A percentile compares a stretch with the other conserved stretches of the same genome.
phyloP scores from a whole-genome alignment of 2,797 vertebrate genomes.

The Hirundo rustica region DNA sequence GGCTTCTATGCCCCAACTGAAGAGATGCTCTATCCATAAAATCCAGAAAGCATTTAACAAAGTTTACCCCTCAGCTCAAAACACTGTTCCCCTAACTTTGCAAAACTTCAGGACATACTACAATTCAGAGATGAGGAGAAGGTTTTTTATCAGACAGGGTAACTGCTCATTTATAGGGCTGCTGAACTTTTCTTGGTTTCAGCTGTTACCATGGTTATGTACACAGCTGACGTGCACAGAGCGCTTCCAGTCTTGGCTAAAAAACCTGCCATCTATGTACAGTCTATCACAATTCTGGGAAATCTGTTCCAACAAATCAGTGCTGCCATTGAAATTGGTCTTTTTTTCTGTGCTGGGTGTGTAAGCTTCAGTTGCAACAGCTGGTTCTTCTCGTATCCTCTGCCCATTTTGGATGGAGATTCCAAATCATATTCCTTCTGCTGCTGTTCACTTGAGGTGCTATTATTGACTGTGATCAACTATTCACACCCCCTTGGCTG shows the following conservation, averaged over 20 bases:
- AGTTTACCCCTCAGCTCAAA: not conserved
- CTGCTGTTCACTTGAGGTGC: not conserved
- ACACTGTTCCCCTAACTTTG: not conserved
- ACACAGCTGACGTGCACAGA: not conserved
- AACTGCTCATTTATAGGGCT: not conserved
- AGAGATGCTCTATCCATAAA: not conserved
- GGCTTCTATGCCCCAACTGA: not conserved
- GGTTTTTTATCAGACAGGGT: not conserved
- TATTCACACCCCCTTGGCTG: not conserved
- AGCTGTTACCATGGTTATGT: constrained; percentile 5
- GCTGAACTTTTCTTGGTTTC: not conserved
- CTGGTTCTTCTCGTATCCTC: not conserved
- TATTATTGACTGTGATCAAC: not conserved
- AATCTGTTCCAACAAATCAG: not conserved
- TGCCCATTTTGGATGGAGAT: not conserved
- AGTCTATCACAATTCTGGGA: not conserved
- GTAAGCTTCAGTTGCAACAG: not conserved
- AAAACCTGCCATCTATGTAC: not conserved
- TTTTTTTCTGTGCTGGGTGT: not conserved
- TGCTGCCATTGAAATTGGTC: not conserved
- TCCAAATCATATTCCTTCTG: not conserved
- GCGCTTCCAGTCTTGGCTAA: not conserved
- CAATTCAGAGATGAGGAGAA: not conserved
- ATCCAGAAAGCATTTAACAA: not conserved
- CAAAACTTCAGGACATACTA: not conserved